Evolutionary conservation across 2,113 vertebrate species (phyloP).

Genomic region (Leucopternis melanops): DNA sequence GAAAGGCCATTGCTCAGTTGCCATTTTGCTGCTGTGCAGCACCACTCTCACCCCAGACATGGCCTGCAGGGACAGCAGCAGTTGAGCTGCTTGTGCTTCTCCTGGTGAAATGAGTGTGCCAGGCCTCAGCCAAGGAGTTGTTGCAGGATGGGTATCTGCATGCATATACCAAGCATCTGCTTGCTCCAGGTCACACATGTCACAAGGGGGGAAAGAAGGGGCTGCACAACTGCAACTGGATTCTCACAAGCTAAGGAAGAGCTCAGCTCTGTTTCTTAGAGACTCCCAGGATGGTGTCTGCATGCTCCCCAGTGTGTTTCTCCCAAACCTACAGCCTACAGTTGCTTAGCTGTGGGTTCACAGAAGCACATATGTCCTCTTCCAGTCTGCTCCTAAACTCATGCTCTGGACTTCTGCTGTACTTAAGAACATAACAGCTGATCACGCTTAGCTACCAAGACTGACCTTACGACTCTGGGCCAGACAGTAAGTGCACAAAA

Average conservation of each 20-base stretch:
- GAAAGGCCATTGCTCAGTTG: neutral
- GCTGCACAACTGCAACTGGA: neutral
- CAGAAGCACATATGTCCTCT: neutral
- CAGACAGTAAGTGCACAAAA: neutral
- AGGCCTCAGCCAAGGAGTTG: neutral
- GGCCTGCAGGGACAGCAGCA: neutral
- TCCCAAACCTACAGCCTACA: neutral
- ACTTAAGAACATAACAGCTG: neutral
- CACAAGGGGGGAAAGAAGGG: neutral
- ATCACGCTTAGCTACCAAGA: neutral
- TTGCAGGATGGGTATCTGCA: neutral
- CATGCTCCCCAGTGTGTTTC: neutral
- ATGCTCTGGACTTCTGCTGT: neutral
- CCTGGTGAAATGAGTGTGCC: neutral
- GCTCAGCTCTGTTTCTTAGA: neutral
- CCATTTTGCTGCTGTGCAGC: neutral
- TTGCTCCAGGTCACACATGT: neutral
- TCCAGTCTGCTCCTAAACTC: neutral
- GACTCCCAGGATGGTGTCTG: accelerated
- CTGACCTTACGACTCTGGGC: neutral
- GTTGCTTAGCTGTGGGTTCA: neutral
- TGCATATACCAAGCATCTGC: neutral
- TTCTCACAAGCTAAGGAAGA: neutral
- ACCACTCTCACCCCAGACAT: neutral
- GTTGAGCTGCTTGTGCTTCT: neutral